A percentile compares a stretch with the other conserved stretches of the same genome.
Evolutionary conservation across 2,113 vertebrate species (phyloP).

Genomic region (Echinops telfairi): DNA sequence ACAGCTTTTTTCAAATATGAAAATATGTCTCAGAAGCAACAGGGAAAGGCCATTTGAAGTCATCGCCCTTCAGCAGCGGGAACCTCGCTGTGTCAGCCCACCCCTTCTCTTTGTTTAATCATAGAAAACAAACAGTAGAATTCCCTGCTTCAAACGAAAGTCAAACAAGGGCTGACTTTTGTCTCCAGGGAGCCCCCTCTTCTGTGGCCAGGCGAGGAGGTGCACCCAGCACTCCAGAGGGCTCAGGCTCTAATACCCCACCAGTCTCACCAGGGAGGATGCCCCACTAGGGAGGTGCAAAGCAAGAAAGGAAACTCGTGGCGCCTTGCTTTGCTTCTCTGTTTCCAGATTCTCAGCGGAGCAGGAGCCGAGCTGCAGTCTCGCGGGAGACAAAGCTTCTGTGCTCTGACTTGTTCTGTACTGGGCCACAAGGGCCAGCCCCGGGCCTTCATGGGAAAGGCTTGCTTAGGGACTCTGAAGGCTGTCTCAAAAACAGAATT

Average conservation of each 20-base stretch:
- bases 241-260: neutral
- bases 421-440: neutral
- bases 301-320: neutral
- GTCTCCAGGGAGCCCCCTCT: slow-evolving; percentile 32
- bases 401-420: slow-evolving; percentile 31
- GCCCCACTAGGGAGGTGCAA: neutral
- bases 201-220: neutral
- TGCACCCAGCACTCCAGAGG: neutral
- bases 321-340: neutral
- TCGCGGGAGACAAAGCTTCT: neutral
- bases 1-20: neutral
- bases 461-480: neutral
- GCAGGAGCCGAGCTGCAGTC: neutral
- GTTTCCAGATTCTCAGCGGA: neutral
- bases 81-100: neutral
- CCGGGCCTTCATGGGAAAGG: neutral
- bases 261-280: fast-evolving
- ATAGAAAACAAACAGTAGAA: slow-evolving; percentile 47
- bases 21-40: neutral
- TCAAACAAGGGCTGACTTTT: slow-evolving; percentile 4
- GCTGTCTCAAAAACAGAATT: neutral
- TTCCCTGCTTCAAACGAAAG: slow-evolving; percentile 12
- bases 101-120: neutral
- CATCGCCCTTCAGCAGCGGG: neutral
- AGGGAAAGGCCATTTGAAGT: neutral